Percentiles rank a stretch among this genome's conserved stretches.
Conservation (phyloP, 2,797 vertebrate genomes). For the Falco cherrug region DNA sequence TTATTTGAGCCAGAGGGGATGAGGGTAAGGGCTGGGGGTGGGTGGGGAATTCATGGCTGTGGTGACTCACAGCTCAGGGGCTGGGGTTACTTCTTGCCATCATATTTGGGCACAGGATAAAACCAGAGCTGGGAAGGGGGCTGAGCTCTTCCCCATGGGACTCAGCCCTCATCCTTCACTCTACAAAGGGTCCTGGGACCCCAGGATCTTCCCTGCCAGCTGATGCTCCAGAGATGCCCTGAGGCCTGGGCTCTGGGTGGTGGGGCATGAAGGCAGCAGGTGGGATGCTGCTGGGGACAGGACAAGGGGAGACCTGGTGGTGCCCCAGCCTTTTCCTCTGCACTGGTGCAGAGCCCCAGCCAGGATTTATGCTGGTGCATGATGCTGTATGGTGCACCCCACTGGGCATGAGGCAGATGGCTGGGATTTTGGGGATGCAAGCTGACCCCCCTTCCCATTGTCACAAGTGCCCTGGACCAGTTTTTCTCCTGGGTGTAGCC, state of each 20-base stretch:
- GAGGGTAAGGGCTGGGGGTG: background rate
- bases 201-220: background rate
- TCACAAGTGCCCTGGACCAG: background rate
- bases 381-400: background rate
- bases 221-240: background rate
- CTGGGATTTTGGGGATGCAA: background rate
- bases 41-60: background rate
- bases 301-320: fast-evolving
- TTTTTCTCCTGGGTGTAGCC: background rate
- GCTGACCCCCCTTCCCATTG: background rate
- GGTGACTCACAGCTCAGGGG: background rate
- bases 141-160: background rate
- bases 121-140: background rate
- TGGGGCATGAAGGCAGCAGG: background rate
- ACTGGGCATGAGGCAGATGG: fast-evolving
- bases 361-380: background rate
- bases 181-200: background rate
- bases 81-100: background rate
- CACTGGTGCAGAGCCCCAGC: fast-evolving
- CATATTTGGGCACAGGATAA: background rate
- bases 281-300: background rate
- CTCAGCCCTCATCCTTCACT: background rate
- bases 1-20: background rate
- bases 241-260: background rate
- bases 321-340: background rate